Percentiles rank a stretch among this genome's conserved stretches.
Evolutionary conservation across 2,113 vertebrate species (phyloP).

Genomic region (Phalacrocorax carbo): DNA sequence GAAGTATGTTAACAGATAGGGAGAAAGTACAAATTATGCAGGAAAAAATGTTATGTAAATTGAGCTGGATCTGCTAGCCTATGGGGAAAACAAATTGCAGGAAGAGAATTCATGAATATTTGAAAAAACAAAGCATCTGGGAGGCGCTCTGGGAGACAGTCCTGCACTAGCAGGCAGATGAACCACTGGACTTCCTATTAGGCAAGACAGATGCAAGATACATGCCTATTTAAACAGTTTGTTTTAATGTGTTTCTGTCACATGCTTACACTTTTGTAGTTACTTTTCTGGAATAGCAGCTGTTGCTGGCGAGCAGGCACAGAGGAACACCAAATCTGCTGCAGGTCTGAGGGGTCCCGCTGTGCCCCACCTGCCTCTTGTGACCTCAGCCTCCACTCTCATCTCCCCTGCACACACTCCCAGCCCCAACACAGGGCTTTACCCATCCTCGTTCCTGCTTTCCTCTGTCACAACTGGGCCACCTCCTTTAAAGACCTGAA

Average conservation of each 20-base stretch:
- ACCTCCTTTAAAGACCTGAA: neutral
- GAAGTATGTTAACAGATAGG: neutral
- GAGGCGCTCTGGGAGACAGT: neutral
- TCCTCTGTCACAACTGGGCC: neutral
- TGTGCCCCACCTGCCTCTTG: neutral
- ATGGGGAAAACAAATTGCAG: neutral
- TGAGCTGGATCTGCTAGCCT: neutral
- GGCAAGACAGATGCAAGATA: neutral
- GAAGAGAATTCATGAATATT: neutral
- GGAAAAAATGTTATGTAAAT: neutral
- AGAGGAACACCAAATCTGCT: neutral
- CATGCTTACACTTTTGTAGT: neutral
- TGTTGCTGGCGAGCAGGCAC: neutral
- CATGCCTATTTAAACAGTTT: neutral
- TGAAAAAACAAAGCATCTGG: neutral
- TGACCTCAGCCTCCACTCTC: neutral
- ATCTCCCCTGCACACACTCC: neutral
- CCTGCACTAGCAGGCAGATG: neutral
- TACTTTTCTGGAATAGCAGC: neutral
- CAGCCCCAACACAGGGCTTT: neutral
- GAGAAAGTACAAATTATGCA: neutral
- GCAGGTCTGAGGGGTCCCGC: too few species aligned
- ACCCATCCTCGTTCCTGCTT: neutral
- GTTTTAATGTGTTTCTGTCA: neutral
- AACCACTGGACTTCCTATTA: neutral